phyloP scores from a whole-genome alignment of 2,113 vertebrate species.

The Pygoscelis adeliae region DNA sequence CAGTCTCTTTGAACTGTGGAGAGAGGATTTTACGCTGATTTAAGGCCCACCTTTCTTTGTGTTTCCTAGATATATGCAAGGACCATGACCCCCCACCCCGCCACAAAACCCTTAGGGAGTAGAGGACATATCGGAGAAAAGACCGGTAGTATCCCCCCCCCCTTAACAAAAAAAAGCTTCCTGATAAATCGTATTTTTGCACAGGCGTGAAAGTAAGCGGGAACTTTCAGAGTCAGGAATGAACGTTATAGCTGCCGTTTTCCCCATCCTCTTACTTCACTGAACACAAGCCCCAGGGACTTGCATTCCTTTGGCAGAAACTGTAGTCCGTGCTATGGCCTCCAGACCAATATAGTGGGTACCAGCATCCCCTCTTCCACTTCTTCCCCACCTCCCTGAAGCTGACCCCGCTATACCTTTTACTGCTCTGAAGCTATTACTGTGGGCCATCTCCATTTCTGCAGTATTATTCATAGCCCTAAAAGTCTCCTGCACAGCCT shows the following conservation, averaged over 20 bases:
- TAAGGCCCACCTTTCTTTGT: constrained; percentile 66
- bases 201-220: constrained; percentile 4
- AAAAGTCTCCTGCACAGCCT: constrained; percentile 51
- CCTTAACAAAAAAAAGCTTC: background rate
- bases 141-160: background rate
- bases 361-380: constrained; percentile 18
- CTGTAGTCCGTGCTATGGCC: background rate
- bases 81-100: background rate
- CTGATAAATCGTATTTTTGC: constrained; percentile 24
- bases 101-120: background rate
- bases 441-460: background rate
- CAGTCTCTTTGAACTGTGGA: constrained; percentile 57
- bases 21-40: constrained; percentile 67
- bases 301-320: constrained; percentile 73
- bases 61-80: constrained; percentile 35
- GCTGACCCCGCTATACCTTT: constrained; percentile 14
- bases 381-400: constrained; percentile 52
- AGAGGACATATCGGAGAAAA: background rate
- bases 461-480: constrained; percentile 21
- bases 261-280: constrained; percentile 17
- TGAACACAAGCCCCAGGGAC: constrained; percentile 13
- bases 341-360: constrained; percentile 32
- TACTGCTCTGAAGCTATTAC: constrained; percentile 15
- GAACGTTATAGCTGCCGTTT: background rate
- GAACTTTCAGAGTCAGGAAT: background rate